Conservation (phyloP, 2,888 invertebrate species). For the Caenorhabditis panamensis region DNA sequence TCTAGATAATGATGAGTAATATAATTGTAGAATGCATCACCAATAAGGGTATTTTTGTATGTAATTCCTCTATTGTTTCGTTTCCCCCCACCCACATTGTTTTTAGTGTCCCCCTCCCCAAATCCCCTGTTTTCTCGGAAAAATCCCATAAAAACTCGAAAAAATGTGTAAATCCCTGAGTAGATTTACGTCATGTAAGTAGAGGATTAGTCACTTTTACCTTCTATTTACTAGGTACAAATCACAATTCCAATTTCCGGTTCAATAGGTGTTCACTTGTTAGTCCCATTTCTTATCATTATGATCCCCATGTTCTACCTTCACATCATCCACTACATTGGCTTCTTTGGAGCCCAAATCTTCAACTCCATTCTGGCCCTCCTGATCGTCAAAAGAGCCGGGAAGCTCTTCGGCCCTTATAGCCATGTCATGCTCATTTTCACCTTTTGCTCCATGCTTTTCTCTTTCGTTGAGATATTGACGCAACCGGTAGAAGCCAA, state of each 20-base stretch:
- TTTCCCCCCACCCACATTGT: no score
- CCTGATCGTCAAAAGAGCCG: slow-evolving; percentile 26
- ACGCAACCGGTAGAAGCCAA: no score
- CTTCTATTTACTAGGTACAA: no score
- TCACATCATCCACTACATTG: slow-evolving; percentile 37
- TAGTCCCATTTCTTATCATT: no score
- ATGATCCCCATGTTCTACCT: slow-evolving; percentile 29
- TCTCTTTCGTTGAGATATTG: slow-evolving; percentile 35
- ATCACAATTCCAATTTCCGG: no score
- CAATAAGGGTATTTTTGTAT: slow-evolving; percentile 44
- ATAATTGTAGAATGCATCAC: slow-evolving; percentile 18
- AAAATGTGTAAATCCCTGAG: no score
- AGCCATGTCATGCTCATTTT: slow-evolving; percentile 43
- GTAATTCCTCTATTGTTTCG: slow-evolving; percentile 20
- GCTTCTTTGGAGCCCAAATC: slow-evolving; percentile 38
- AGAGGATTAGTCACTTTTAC: no score
- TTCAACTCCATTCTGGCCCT: slow-evolving; percentile 28
- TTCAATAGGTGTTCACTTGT: no score
- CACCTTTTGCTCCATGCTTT: slow-evolving; percentile 34
- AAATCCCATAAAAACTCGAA: slow-evolving; percentile 3
- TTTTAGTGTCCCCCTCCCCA: not conserved
- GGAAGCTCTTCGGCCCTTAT: slow-evolving; percentile 29
- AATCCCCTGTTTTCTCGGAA: not conserved
- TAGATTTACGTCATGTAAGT: no score
- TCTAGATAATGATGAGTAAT: slow-evolving; percentile 24